Percentiles rank a stretch among this genome's conserved stretches.
phyloP scores from a whole-genome alignment of 2,113 vertebrate genomes.

The Semnornis frantzii region DNA sequence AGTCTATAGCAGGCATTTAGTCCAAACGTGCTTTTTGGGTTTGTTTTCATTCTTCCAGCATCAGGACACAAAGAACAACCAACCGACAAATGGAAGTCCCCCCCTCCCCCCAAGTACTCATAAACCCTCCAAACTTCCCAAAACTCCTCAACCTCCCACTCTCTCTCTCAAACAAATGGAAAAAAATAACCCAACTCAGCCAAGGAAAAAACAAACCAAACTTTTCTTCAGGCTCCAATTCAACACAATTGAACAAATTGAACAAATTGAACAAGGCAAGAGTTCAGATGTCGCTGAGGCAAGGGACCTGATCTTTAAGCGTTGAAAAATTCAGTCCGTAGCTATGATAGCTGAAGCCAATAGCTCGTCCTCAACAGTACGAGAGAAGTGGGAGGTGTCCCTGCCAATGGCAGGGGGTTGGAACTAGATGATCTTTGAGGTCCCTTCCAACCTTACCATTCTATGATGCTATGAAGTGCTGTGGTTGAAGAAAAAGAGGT shows the following conservation, averaged over 20 bases:
- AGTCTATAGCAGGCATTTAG: background rate
- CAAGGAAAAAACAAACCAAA: background rate
- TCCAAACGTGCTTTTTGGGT: background rate
- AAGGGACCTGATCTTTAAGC: background rate
- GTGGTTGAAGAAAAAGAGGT: background rate
- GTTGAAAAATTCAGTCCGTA: background rate
- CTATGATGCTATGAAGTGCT: background rate
- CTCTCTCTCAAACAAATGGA: no score
- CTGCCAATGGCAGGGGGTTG: no score
- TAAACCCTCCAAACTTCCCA: background rate
- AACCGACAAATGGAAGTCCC: background rate
- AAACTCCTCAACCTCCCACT: background rate
- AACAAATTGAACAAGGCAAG: no score
- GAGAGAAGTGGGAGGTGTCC: background rate
- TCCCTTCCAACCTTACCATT: no score
- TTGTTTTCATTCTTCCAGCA: background rate
- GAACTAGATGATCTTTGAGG: no score
- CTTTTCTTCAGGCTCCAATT: background rate
- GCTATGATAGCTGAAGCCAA: background rate
- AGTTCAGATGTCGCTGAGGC: background rate
- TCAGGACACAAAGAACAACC: background rate
- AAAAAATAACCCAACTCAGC: background rate
- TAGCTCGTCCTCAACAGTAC: background rate
- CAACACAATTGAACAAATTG: background rate
- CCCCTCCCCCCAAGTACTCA: background rate